Conservation (phyloP, 2,797 vertebrate genomes). For the Cebuella pygmaea region DNA sequence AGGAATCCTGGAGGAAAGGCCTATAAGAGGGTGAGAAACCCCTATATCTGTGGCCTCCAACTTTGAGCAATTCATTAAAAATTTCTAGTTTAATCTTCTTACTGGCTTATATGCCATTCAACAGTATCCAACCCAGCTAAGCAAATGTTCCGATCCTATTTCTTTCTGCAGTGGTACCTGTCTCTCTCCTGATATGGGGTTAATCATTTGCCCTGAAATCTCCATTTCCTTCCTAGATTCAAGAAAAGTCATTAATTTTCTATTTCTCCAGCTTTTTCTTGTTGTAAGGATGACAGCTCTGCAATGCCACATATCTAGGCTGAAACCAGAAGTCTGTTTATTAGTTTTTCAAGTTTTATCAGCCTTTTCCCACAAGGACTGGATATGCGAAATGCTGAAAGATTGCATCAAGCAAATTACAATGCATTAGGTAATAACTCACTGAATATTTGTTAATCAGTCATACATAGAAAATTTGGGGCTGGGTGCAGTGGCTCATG, state of each 20-base stretch:
- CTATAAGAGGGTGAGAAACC: not conserved
- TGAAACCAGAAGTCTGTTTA: not conserved
- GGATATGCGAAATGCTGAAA: constrained; percentile 45
- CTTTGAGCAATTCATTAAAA: not conserved
- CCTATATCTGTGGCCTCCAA: not conserved
- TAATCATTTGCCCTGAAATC: not conserved
- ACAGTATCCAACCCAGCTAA: not conserved
- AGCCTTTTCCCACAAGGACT: constrained; percentile 3
- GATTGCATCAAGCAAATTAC: not conserved
- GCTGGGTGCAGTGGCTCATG: not conserved
- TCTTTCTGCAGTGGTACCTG: not conserved
- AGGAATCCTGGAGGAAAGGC: not conserved
- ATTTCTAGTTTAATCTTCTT: constrained; percentile 34
- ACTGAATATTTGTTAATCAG: constrained; percentile 6
- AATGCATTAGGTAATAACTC: not conserved
- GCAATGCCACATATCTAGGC: not conserved
- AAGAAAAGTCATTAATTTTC: not conserved
- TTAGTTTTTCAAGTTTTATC: constrained; percentile 8
- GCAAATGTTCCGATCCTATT: not conserved
- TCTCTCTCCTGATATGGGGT: not conserved
- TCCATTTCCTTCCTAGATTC: not conserved
- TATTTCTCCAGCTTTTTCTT: not conserved
- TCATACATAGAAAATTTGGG: not conserved
- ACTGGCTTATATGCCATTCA: not conserved
- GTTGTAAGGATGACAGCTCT: not conserved